Conservation (phyloP, 2,113 vertebrate species). For the human region GRCh38 chr1:70968001-70968500, state of each 20-base stretch:
- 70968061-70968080: not conserved
- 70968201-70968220: not conserved
- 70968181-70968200: not conserved
- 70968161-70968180: not conserved
- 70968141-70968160: not conserved
- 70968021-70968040: not conserved
- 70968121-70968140: not conserved
- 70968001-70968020: not conserved
- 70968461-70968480: not conserved
- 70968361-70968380: not conserved
- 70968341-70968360: not conserved
- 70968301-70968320: not conserved
- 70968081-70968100: not conserved
- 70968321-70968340: not conserved
- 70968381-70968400: not conserved
- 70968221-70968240: not conserved
- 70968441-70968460: not conserved
- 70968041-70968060: not conserved
- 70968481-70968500: not conserved
- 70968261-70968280: not conserved
- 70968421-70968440: slow-evolving; percentile 7
- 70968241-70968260: not conserved
- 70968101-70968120: not conserved
- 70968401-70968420: not conserved
- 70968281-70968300: not conserved